Base-by-base conservation (phyloP, 2,888 invertebrate species). In the Pseudanteris insignis region DNA sequence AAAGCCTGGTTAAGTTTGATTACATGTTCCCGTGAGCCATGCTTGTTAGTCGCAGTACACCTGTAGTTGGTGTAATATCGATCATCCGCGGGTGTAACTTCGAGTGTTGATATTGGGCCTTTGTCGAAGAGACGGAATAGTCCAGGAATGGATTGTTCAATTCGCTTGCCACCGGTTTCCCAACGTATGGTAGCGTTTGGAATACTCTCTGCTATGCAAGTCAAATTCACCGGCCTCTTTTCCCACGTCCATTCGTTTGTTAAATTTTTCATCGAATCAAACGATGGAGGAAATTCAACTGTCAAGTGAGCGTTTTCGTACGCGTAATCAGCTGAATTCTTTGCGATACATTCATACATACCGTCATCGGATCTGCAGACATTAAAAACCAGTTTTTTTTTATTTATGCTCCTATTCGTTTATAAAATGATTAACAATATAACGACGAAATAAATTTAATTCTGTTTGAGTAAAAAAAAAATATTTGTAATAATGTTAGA, bases 161-260 rank as follows among this genome's bases (percentile, higher is more conserved):
- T 41, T 2, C 12, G n/a, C 13, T 28, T 11, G 0, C 81, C 77
- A 25, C 55, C 74, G 64, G 68, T 86, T 78, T 85, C 86, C 94
- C 94, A 95, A 73, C 88, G 87, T 68, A 95, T 92, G 4, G 94
- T 94, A 0, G 95, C 95, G 77, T 95, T 95, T 2, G 95, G 95
- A 70, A 95, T 87, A 74, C 88, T 86, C 79, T 92, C 91, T n/a
- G 94, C 93, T 33, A 91, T 83, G 75, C 95, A 95, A 57, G 90
- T 91, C 3, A 95, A 83, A 78, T 95, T 95, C 1, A 90, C 91
- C 1, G 89, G 88, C 68, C 86, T 86, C 28, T 86, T 84, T 37
- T 89, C 88, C 94, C 94, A 95, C 21, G 90, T 90, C 87, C 90
- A 94, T 0, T 88, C 86, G 3, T 48, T 36, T 0, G 91, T 90